Evolutionary conservation across 2,113 vertebrate species (phyloP).

Genomic region (Megaleporinus macrocephalus): DNA sequence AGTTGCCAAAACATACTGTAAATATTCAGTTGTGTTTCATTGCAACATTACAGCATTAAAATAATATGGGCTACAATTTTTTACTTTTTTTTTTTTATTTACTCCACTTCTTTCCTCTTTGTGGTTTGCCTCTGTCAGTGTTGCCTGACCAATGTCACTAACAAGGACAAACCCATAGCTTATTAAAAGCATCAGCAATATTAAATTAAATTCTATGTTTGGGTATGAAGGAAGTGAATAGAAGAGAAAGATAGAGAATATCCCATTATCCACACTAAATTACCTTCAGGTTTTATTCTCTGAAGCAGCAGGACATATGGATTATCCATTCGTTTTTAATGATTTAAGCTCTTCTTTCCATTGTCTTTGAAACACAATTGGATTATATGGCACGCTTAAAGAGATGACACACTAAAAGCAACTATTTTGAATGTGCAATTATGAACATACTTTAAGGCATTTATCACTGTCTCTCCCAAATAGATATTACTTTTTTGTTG

Average conservation of each 20-base stretch:
- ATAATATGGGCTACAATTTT: neutral
- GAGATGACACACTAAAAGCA: neutral
- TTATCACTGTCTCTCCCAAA: no score
- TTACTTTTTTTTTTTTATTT: neutral
- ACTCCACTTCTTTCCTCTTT: neutral
- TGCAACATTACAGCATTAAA: no score
- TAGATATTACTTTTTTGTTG: no score
- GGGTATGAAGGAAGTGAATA: conserved; percentile 5
- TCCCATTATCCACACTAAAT: conserved; percentile 45
- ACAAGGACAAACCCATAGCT: conserved; percentile 41
- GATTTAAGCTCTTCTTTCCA: conserved; percentile 36
- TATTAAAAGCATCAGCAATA: conserved; percentile 40
- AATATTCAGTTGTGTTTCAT: no score
- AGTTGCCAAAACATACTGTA: no score
- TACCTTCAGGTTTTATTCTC: conserved; percentile 27
- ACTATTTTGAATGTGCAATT: neutral
- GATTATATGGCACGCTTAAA: conserved; percentile 40
- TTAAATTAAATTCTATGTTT: conserved; percentile 26
- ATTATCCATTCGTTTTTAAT: conserved; percentile 27
- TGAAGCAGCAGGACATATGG: conserved; percentile 20
- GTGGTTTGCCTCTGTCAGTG: neutral
- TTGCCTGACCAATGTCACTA: conserved; percentile 27
- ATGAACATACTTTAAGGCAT: neutral
- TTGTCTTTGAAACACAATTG: conserved; percentile 36
- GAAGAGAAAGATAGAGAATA: neutral